These are phyloP conservation scores for Cyprinodon brontotheroides DNA, from an alignment of 2,113 vertebrate species.

Conservation along the genomic window DNA sequence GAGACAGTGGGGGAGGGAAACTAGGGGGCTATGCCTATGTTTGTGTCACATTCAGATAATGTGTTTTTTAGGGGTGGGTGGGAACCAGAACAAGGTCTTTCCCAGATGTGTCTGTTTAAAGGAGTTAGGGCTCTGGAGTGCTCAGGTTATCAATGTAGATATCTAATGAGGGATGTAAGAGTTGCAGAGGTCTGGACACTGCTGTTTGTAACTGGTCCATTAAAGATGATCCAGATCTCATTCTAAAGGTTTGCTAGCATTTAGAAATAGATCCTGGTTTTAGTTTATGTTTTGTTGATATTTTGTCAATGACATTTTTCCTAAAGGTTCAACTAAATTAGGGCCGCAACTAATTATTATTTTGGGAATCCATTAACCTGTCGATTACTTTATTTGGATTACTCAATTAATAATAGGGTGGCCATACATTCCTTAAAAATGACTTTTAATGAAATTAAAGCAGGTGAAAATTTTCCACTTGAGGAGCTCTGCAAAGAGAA, in stretches of 20 bases:
- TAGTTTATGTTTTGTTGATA: too few species aligned
- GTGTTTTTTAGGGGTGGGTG: slow-evolving; percentile 19
- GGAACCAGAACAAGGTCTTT: slow-evolving; percentile 33
- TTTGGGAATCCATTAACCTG: too few species aligned
- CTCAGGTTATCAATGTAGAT: background rate
- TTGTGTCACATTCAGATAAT: slow-evolving; percentile 10
- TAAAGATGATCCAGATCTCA: background rate
- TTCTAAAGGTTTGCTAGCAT: background rate
- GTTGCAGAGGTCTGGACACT: slow-evolving; percentile 15
- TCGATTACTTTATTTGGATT: too few species aligned
- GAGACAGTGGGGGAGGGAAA: slow-evolving; percentile 22
- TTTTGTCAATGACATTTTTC: too few species aligned
- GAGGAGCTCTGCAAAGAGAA: too few species aligned
- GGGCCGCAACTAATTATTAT: too few species aligned
- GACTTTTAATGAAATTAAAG: too few species aligned
- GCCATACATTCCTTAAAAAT: too few species aligned
- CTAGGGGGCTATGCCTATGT: slow-evolving; percentile 11
- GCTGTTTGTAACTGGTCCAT: slow-evolving; percentile 35
- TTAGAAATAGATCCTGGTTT: too few species aligned
- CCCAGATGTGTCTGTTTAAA: slow-evolving; percentile 53
- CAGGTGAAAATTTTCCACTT: too few species aligned
- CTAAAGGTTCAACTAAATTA: too few species aligned
- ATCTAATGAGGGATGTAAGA: background rate
- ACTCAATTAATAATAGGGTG: too few species aligned
- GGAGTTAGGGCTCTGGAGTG: slow-evolving; percentile 30